A percentile compares a stretch with the other conserved stretches of the same genome.
phyloP scores from a whole-genome alignment of 2,888 invertebrate species.

The Caenorhabditis becei region DNA sequence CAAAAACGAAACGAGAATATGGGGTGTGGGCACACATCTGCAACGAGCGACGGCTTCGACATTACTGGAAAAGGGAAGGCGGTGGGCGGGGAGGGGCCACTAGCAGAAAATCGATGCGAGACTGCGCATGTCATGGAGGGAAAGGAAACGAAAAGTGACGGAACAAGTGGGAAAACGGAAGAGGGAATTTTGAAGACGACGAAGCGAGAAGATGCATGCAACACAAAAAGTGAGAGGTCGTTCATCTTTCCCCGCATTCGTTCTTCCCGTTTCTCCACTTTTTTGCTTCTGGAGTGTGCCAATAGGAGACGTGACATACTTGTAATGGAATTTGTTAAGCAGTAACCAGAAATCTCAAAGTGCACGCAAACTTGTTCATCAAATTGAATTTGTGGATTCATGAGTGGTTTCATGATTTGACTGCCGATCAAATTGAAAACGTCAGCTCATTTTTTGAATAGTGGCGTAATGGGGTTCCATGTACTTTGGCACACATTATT shows the following conservation, averaged over 20 bases:
- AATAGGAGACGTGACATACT: slow-evolving; percentile 24
- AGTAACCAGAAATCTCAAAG: slow-evolving; percentile 19
- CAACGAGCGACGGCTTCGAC: slow-evolving; percentile 86
- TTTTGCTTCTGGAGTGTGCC: slow-evolving; percentile 1
- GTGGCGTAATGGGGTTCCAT: slow-evolving; percentile 23
- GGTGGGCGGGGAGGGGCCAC: slow-evolving; percentile 47
- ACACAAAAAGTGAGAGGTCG: slow-evolving; percentile 52
- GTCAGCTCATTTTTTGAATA: slow-evolving; percentile 19
- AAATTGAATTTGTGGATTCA: background rate
- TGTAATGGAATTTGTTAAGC: slow-evolving; percentile 23
- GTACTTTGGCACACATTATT: slow-evolving; percentile 4
- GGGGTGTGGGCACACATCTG: slow-evolving; percentile 45
- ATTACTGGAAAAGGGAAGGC: slow-evolving; percentile 81
- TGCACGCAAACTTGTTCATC: slow-evolving; percentile 6
- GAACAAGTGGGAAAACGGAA: slow-evolving; percentile 45
- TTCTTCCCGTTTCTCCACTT: slow-evolving; percentile 7
- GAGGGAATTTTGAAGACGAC: slow-evolving; percentile 47
- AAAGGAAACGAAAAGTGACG: slow-evolving; percentile 58
- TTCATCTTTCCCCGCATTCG: slow-evolving; percentile 54
- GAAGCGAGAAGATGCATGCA: slow-evolving; percentile 42
- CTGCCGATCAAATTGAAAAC: too few species aligned
- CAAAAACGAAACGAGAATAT: slow-evolving; percentile 18
- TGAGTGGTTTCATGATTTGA: too few species aligned
- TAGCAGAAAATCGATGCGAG: slow-evolving; percentile 62
- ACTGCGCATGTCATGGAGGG: slow-evolving; percentile 48